A percentile compares a stretch with the other conserved stretches of the same genome.
Evolutionary conservation across 2,113 vertebrate species (phyloP).

Genomic region (Megaceryle maxima): DNA sequence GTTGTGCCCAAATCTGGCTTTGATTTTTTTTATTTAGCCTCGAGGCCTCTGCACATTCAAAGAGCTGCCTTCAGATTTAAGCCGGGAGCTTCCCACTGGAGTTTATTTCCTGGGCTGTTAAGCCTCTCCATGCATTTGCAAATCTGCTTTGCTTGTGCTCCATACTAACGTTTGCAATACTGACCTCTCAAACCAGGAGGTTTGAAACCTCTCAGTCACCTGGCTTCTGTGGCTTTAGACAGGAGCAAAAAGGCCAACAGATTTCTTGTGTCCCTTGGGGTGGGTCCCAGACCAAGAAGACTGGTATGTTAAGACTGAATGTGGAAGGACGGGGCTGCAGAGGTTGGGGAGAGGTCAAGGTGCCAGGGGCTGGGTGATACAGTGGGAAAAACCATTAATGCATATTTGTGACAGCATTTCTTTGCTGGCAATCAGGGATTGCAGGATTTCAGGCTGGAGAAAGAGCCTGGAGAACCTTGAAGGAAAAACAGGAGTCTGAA

Average conservation of each 20-base stretch:
- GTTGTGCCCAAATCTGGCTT: constrained; percentile 12
- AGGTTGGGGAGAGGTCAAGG: neutral
- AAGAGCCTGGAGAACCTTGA: neutral
- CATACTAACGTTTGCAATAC: neutral
- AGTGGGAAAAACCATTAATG: neutral
- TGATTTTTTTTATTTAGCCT: constrained; percentile 28
- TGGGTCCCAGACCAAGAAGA: neutral
- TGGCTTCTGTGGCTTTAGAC: neutral
- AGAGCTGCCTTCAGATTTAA: constrained; percentile 46
- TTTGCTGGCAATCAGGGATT: neutral
- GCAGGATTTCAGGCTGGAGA: neutral
- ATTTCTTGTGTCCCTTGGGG: neutral
- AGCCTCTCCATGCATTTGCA: neutral
- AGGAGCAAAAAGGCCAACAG: neutral
- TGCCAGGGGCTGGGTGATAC: neutral
- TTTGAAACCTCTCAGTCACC: neutral
- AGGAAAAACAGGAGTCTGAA: neutral
- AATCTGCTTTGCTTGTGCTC: neutral
- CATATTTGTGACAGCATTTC: neutral
- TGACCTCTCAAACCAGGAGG: neutral
- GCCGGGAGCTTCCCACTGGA: constrained; percentile 35
- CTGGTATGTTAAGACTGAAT: neutral
- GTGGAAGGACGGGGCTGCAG: neutral
- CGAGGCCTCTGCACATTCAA: constrained; percentile 9
- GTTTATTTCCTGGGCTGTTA: constrained; percentile 24